Evolutionary conservation across 1,140 invertebrate species (phyloP), one percentile per base, ranked within the genome.

Genomic region (Uloborus diversus): DNA sequence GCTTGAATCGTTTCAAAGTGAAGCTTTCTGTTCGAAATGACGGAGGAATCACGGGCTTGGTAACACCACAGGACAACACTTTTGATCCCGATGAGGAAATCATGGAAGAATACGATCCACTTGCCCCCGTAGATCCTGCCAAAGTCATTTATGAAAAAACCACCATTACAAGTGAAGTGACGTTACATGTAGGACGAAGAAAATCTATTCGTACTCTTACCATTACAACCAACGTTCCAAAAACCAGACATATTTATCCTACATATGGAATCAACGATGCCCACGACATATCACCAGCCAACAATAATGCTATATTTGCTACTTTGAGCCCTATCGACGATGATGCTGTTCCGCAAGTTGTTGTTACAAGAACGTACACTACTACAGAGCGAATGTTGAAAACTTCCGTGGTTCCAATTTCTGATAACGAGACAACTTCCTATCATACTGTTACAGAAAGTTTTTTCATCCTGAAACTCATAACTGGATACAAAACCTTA

Each of bases 191-290:
- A 0, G 80, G 84, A 11, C 35, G 78, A 33, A 65, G 79, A 14
- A 76, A 82, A 35, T 76, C 83, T 17, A 79, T 85, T 9, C 37
- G 83, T 9, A 84, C 83, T 9, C 30, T 84, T 1, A 84, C 84
- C 20, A 82, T 78, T 70, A 88, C 33, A 85, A 96, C 7, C 92
- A 95, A 84, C 87, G 95, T 61, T 93, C 96, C 85, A 86, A 95
- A 14, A 93, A 96, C 84, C 93, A 94, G 82, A 92, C 93, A 9
- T 93, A 95, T 82, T 92, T 81, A 61, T 73, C 56, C 76, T 4
- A 66, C 78, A n/a, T 49, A 83, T n/a, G 80, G 69, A 4, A 17
- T 81, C 13, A 71, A 80, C 9, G 64, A 78, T 53, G 64, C 82
- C 64, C 69, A 81, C 23, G 84, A 84, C 9, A 83, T 84, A 0